A percentile compares a stretch with the other conserved stretches of the same genome.
These are phyloP conservation scores for Andrena bicolor DNA, from an alignment of 2,888 invertebrate genomes.

Conservation along the genomic window DNA sequence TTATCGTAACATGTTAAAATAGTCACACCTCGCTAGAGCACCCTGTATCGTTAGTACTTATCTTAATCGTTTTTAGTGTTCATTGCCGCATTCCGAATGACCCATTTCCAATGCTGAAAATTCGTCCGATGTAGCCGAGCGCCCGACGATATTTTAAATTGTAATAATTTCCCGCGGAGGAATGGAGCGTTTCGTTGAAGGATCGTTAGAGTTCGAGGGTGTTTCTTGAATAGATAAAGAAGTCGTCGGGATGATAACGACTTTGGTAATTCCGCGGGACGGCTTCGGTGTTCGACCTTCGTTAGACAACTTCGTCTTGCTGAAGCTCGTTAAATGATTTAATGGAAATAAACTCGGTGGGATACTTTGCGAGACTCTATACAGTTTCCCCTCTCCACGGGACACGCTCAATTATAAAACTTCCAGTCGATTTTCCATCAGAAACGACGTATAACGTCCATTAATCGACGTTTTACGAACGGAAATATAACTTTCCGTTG, in stretches of 20 bases:
- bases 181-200: slow-evolving; percentile 22
- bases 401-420: slow-evolving; percentile 26
- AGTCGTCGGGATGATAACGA: slow-evolving; percentile 28
- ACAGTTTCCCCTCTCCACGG: not conserved
- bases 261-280: slow-evolving; percentile 34
- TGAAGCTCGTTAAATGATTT: slow-evolving; percentile 55
- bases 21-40: not conserved
- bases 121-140: not conserved
- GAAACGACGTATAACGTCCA: not conserved
- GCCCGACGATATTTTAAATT: not conserved
- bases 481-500: not conserved
- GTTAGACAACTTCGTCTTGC: slow-evolving; percentile 45
- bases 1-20: too few relatives aligned
- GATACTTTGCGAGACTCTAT: slow-evolving; percentile 32
- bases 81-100: not conserved
- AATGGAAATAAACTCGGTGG: slow-evolving; percentile 55
- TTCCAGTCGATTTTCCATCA: slow-evolving; percentile 3
- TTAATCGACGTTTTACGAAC: slow-evolving; percentile 2
- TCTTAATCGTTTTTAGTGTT: not conserved
- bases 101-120: not conserved
- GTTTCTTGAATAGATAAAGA: slow-evolving; percentile 41
- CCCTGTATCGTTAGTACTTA: not conserved
- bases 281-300: slow-evolving; percentile 42
- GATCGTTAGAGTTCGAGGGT: slow-evolving; percentile 25
- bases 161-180: not conserved